Conservation (phyloP, 2,888 invertebrate species). For the Tricholauxania praeusta region DNA sequence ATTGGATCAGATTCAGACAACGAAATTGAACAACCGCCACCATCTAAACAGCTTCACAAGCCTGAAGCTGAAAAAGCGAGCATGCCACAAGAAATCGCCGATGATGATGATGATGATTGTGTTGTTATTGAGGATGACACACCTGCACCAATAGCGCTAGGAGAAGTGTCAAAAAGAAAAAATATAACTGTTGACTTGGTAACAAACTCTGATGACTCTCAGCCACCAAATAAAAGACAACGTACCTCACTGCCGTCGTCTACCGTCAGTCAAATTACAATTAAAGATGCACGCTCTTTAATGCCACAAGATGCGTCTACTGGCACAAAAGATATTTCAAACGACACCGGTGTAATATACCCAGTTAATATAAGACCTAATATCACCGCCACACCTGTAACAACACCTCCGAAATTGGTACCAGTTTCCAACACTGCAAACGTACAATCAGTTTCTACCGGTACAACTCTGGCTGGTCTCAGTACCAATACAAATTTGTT, state of each 20-base stretch:
- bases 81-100: conserved; percentile 43
- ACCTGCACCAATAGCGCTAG: conserved; percentile 45
- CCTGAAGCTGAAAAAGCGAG: conserved; percentile 37
- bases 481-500: conserved; percentile 74
- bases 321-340: conserved; percentile 30
- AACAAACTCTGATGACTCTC: conserved; percentile 69
- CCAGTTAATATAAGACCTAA: conserved; percentile 73
- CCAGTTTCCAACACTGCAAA: conserved; percentile 53
- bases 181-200: conserved; percentile 66
- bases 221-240: conserved; percentile 63
- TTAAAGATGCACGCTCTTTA: conserved; percentile 66
- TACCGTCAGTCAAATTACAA: conserved; percentile 59
- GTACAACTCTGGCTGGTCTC: conserved; percentile 55
- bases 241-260: conserved; percentile 51
- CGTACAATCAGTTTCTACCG: conserved; percentile 44
- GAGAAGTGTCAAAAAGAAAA: conserved; percentile 49
- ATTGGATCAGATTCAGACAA: conserved; percentile 64
- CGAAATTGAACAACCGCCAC: conserved; percentile 44
- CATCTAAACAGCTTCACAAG: conserved; percentile 18
- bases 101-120: conserved; percentile 70
- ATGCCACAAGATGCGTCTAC: conserved; percentile 54
- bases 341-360: conserved; percentile 70
- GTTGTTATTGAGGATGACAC: conserved; percentile 71
- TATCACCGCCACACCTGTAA: conserved; percentile 63
- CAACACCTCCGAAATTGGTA: conserved; percentile 58